Conservation (phyloP, 2,888 invertebrate species). For the Cerceris ruficornis region DNA sequence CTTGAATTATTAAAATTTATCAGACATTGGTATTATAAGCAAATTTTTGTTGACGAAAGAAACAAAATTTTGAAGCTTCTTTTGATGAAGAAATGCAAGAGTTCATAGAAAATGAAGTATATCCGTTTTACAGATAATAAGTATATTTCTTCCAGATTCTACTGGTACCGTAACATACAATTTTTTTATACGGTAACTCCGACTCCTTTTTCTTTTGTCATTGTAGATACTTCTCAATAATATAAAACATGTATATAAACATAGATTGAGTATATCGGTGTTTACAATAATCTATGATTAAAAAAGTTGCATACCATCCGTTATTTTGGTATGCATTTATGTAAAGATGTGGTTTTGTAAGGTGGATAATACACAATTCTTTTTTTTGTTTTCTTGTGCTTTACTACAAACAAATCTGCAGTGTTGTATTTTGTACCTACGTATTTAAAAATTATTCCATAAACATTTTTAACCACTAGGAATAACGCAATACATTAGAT, state of each 20-base stretch:
- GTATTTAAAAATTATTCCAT: too few species aligned
- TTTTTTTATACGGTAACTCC: not conserved
- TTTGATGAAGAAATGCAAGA: not conserved
- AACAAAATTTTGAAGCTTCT: too few species aligned
- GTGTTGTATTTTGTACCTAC: not conserved
- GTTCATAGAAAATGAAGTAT: not conserved
- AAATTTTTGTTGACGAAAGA: too few species aligned
- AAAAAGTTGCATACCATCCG: constrained; percentile 64
- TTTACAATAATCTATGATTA: constrained; percentile 74
- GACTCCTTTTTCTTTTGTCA: constrained; percentile 9
- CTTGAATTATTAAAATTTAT: too few species aligned
- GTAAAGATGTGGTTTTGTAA: constrained; percentile 43
- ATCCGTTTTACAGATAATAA: constrained; percentile 3
- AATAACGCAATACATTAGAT: too few species aligned
- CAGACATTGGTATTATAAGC: too few species aligned
- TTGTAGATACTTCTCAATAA: constrained; percentile 70
- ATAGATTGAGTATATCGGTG: constrained; percentile 80
- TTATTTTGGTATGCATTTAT: constrained; percentile 50
- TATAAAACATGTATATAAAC: constrained; percentile 82
- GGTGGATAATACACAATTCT: constrained; percentile 19
- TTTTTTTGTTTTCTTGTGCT: not conserved
- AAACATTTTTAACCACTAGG: too few species aligned
- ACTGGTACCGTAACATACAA: constrained; percentile 6
- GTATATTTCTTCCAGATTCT: constrained; percentile 9
- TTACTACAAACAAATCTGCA: not conserved